A percentile compares a stretch with the other conserved stretches of the same genome.
Evolutionary conservation across 2,888 invertebrate species (phyloP).

Genomic region (Hemithea aestivaria): DNA sequence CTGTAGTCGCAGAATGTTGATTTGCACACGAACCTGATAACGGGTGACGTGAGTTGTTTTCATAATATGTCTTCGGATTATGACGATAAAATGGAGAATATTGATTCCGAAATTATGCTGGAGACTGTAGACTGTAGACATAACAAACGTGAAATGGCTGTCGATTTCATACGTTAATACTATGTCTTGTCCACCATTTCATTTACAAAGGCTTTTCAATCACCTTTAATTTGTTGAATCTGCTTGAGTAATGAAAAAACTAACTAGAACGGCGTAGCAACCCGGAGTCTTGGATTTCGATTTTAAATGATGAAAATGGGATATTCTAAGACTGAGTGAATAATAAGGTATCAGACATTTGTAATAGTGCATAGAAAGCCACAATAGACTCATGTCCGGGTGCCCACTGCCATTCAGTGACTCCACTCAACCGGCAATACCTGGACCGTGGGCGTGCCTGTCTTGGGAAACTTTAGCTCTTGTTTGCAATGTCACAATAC

Average conservation of each 20-base stretch:
- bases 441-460: slow-evolving; percentile 61
- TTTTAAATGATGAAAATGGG: too few relatives aligned
- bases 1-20: slow-evolving; percentile 17
- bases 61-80: slow-evolving; percentile 6
- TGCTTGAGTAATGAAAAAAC: too few relatives aligned
- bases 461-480: slow-evolving; percentile 30
- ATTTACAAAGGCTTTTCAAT: too few relatives aligned
- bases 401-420: slow-evolving; percentile 55
- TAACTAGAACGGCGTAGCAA: too few relatives aligned
- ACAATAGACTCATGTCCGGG: slow-evolving; percentile 60
- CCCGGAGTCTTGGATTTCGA: too few relatives aligned
- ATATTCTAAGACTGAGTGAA: too few relatives aligned
- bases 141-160: slow-evolving; percentile 9
- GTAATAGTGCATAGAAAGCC: slow-evolving; percentile 67
- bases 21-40: slow-evolving; percentile 23
- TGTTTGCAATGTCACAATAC: slow-evolving; percentile 5
- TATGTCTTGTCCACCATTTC: too few relatives aligned
- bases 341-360: slow-evolving; percentile 38
- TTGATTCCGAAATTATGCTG: too few relatives aligned
- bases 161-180: too few relatives aligned
- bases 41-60: slow-evolving; percentile 13
- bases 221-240: too few relatives aligned
- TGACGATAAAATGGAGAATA: neutral
- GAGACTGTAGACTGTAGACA: slow-evolving; percentile 4
- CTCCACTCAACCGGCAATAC: slow-evolving; percentile 50